phyloP scores from a whole-genome alignment of 92 coral and sea anemone genomes.

The Meandrina meandrites region DNA sequence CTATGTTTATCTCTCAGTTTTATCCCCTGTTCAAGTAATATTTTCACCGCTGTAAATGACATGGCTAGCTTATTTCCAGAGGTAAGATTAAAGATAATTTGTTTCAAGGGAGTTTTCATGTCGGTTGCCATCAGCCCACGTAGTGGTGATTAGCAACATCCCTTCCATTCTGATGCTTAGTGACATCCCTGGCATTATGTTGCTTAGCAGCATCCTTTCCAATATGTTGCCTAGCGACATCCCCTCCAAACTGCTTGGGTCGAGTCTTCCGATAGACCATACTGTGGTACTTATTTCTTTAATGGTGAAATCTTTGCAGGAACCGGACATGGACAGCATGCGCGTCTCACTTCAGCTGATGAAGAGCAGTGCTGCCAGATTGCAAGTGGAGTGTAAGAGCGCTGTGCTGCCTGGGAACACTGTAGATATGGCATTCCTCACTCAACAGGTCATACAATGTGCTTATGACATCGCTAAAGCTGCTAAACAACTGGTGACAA shows the following conservation, averaged over 20 bases:
- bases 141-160: no score
- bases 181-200: no score
- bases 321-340: conserved; percentile 88
- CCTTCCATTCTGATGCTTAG: background rate
- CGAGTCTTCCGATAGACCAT: background rate
- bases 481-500: conserved; percentile 96
- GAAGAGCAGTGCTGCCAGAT: conserved; percentile 94
- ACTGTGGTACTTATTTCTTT: background rate
- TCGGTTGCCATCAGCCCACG: no score
- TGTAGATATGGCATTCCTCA: conserved; percentile 95
- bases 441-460: conserved; percentile 98
- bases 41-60: conserved; percentile 87
- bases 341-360: conserved; percentile 93
- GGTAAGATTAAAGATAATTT: conserved; percentile 48
- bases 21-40: conserved; percentile 97
- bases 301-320: conserved; percentile 43
- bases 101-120: no score
- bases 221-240: background rate
- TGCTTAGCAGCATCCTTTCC: no score
- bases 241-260: background rate
- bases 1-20: conserved; percentile 65
- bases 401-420: conserved; percentile 99
- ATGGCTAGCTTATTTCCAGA: conserved; percentile 96
- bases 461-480: conserved; percentile 99
- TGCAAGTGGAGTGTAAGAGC: conserved; percentile 93